Conservation (phyloP, 2,888 invertebrate genomes). For the Chrysotoxum bicinctum region DNA sequence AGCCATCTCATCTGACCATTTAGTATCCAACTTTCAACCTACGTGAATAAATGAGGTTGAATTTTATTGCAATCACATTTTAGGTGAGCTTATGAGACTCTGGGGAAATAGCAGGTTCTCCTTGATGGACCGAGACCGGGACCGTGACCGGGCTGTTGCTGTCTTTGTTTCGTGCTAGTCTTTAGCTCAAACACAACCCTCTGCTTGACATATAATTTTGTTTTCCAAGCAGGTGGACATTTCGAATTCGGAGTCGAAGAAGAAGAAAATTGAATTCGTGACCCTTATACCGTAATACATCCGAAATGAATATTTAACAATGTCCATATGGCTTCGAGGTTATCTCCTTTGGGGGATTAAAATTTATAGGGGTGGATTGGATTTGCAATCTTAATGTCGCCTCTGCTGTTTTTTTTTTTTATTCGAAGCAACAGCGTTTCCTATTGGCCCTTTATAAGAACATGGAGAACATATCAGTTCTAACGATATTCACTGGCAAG, state of each 20-base stretch:
- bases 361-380: conserved; percentile 65
- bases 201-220: conserved; percentile 40
- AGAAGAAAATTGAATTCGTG: conserved; percentile 66
- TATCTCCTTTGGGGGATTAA: conserved; percentile 51
- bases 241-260: conserved; percentile 23
- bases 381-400: conserved; percentile 62
- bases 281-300: conserved; percentile 44
- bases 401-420: conserved; percentile 14
- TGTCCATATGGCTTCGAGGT: conserved; percentile 40
- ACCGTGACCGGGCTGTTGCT: background rate
- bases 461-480: background rate
- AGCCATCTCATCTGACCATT: conserved; percentile 44
- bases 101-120: conserved; percentile 15
- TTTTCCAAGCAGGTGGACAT: conserved; percentile 45
- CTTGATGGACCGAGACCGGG: background rate
- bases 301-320: conserved; percentile 68
- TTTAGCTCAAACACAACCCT: conserved; percentile 9
- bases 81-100: conserved; percentile 51
- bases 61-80: conserved; percentile 55
- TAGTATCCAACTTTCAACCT: conserved; percentile 25
- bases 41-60: conserved; percentile 60
- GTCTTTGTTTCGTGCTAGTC: background rate
- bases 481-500: conserved; percentile 47
- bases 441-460: conserved; percentile 30
- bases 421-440: conserved; percentile 54